phyloP scores from a whole-genome alignment of 2,797 vertebrate genomes.

The Myotis planiceps region DNA sequence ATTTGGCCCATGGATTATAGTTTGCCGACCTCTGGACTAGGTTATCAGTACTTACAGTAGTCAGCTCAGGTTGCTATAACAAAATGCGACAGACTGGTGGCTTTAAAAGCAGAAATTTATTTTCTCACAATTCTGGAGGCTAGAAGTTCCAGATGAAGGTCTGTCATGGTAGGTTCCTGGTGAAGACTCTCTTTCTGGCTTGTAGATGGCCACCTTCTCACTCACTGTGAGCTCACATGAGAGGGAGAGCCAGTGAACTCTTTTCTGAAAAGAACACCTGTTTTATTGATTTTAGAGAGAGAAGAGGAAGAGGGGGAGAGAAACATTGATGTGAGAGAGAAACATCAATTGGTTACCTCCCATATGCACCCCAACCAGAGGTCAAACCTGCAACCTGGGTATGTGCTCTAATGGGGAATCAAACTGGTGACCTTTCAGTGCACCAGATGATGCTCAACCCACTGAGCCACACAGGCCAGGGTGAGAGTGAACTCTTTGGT shows the following conservation, averaged over 20 bases:
- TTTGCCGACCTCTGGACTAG: neutral
- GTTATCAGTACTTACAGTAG: neutral
- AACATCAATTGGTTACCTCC: neutral
- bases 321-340: neutral
- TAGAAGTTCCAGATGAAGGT: neutral
- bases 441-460: too few species aligned
- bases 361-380: neutral
- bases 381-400: too few species aligned
- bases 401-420: neutral
- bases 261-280: neutral
- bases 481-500: neutral
- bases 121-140: neutral
- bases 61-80: neutral
- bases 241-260: neutral
- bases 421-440: neutral
- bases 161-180: neutral
- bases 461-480: neutral
- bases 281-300: too few species aligned
- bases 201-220: neutral
- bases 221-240: neutral
- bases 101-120: neutral
- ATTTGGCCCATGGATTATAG: neutral
- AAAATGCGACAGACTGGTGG: neutral
- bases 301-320: too few species aligned
- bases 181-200: neutral